These are phyloP conservation scores for Sanderia malayensis DNA, from an alignment of 30 jellyfish, hydroid and myxozoan species.

Conservation along the genomic window DNA sequence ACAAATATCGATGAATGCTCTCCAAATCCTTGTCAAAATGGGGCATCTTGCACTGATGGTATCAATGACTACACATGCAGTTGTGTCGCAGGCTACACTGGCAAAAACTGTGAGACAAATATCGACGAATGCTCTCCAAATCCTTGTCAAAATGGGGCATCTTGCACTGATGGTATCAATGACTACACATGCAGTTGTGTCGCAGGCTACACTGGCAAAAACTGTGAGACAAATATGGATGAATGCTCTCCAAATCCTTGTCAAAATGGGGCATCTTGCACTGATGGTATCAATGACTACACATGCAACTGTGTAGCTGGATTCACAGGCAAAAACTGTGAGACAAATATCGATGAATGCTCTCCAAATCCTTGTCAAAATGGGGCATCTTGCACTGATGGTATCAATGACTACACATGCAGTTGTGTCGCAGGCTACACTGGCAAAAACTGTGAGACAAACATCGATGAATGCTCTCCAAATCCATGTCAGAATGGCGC, in stretches of 20 bases:
- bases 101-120: slow-evolving; percentile 30
- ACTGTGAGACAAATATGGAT: slow-evolving; percentile 30
- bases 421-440: slow-evolving; percentile 21
- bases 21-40: slow-evolving; percentile 13
- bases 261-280: slow-evolving; percentile 48
- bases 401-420: slow-evolving; percentile 27
- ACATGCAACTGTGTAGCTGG: slow-evolving; percentile 55
- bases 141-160: slow-evolving; percentile 62
- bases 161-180: slow-evolving; percentile 36
- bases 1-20: slow-evolving; percentile 21
- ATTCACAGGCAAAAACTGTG: slow-evolving; percentile 44
- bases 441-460: slow-evolving; percentile 21
- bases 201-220: slow-evolving; percentile 56
- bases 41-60: slow-evolving; percentile 32
- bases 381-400: slow-evolving; percentile 27
- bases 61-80: slow-evolving; percentile 13
- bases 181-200: slow-evolving; percentile 36
- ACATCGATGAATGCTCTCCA: slow-evolving; percentile 38
- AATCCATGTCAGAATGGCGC: slow-evolving; percentile 29
- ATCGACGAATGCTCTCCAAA: slow-evolving; percentile 54
- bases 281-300: slow-evolving; percentile 25
- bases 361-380: slow-evolving; percentile 35
- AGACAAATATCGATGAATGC: slow-evolving; percentile 46
- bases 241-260: slow-evolving; percentile 52
- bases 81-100: slow-evolving; percentile 46